A percentile compares a stretch with the other conserved stretches of the same genome.
phyloP scores from a whole-genome alignment of 2,797 vertebrate species.

The Somateria mollissima region DNA sequence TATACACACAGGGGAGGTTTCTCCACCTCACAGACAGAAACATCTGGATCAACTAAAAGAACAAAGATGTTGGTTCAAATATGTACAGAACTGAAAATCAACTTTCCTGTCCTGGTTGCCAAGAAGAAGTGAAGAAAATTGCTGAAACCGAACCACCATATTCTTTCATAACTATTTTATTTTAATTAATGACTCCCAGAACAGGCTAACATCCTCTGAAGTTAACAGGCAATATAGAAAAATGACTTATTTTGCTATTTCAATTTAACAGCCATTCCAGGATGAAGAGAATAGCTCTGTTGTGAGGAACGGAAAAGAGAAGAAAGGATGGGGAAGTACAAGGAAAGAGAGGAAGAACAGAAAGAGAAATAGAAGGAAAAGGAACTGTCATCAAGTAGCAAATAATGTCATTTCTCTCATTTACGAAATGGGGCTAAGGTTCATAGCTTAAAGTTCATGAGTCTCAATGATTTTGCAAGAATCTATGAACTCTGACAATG shows the following conservation, averaged over 20 bases:
- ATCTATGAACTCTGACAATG: background rate
- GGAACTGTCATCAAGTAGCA: background rate
- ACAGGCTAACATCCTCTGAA: slow-evolving; percentile 3
- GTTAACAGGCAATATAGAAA: slow-evolving; percentile 26
- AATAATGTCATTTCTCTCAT: background rate
- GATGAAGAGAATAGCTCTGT: background rate
- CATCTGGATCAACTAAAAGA: slow-evolving; percentile 16
- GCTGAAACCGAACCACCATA: background rate
- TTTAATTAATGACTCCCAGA: slow-evolving; percentile 33
- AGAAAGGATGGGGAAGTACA: background rate
- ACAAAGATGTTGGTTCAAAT: background rate
- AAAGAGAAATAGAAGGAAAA: background rate
- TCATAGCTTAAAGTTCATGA: background rate
- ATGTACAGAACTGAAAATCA: background rate
- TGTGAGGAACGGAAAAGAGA: background rate
- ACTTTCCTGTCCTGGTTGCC: background rate
- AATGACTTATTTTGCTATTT: slow-evolving; percentile 18
- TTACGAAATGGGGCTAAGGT: background rate
- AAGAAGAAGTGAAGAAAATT: slow-evolving; percentile 9
- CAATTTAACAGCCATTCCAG: slow-evolving; percentile 42
- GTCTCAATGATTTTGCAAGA: background rate
- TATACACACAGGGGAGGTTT: background rate
- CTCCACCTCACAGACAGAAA: slow-evolving; percentile 1
- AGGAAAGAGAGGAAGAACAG: background rate
- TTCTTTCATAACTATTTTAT: background rate